These are phyloP conservation scores for Scaeva pyrastri DNA, from an alignment of 2,888 invertebrate genomes.

Conservation along the genomic window DNA sequence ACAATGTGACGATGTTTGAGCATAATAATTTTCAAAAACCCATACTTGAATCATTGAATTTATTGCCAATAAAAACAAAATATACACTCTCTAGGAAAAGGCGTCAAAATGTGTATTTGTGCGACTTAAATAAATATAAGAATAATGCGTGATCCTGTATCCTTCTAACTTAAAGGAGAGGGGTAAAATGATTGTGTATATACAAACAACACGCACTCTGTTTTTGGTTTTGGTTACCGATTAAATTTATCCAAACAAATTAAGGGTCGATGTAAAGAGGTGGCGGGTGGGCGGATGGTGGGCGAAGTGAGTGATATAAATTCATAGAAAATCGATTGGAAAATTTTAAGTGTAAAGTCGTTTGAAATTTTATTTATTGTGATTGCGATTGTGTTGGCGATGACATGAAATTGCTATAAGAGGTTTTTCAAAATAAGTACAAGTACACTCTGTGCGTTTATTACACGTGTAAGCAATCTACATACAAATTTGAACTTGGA, in stretches of 20 bases:
- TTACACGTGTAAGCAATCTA: no score
- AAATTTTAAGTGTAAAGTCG: slow-evolving; percentile 14
- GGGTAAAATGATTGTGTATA: background rate
- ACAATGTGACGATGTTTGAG: slow-evolving; percentile 32
- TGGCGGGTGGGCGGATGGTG: no score
- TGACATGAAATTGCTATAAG: background rate
- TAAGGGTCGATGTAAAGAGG: slow-evolving; percentile 39
- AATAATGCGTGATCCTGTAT: slow-evolving; percentile 18
- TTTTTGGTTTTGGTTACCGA: background rate
- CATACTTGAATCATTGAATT: slow-evolving; percentile 48
- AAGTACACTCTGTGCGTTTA: no score
- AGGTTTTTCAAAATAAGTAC: no score
- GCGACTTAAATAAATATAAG: slow-evolving; percentile 47
- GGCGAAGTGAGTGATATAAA: slow-evolving; percentile 24
- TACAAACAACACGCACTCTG: background rate
- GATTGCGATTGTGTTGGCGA: background rate
- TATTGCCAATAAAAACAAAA: slow-evolving; percentile 60
- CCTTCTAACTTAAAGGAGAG: no score
- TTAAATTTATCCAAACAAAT: slow-evolving; percentile 57
- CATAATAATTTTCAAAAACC: slow-evolving; percentile 21
- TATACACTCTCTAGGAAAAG: slow-evolving; percentile 34
- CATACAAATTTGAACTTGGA: no score
- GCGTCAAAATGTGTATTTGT: slow-evolving; percentile 53
- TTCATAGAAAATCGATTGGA: slow-evolving; percentile 45
- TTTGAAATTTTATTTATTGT: background rate